Evolutionary conservation across 2,888 invertebrate species (phyloP), one percentile per base, ranked within the genome.

Genomic region (Agriopis aurantiaria): DNA sequence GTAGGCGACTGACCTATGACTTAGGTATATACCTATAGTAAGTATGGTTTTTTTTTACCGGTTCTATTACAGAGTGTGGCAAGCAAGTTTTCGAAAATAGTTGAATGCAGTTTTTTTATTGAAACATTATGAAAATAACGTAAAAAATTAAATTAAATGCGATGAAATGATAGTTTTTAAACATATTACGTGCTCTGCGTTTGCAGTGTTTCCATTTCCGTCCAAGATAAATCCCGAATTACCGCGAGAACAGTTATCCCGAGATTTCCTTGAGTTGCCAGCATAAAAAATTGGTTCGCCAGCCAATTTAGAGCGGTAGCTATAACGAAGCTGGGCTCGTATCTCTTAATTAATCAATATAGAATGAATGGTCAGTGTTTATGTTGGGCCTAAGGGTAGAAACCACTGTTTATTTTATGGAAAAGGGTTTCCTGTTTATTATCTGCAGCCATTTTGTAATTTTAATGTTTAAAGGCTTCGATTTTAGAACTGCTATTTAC

Each of bases 261-360:
- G 49, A 57, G 61, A 49, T 61, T 67, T 57, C 46, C 62, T 45
- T 46, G 58, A 58, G 62, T 68, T 68, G n/a, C 57, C 68, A 63
- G 57, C 46, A 23, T 58, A 68, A 68, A 68, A 62, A 68, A 68
- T 55, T 61, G 23, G 43, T 52, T 49, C 48, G 17, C 52, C n/a
- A 57, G 61, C 67, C 67, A 68, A 68, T 68, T 68, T 68, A 68
- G 45, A 68, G 41, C 57, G 56, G 68, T 58, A 68, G 51, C 68
- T 61, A 45, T 67, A 61, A 61, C 67, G 61, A 56, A 67, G 60
- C 46, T 8, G 43, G 59, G 49, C 45, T 65, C 56, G 67, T 68
- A 67, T 67, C 61, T 67, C 67, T 67, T 67, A 67, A 67, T 61
- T 67, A 67, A 67, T 67, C 67, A 67, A 67, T 67, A 67, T 61